These are phyloP conservation scores for Drosophila demipolita DNA, from an alignment of 2,888 invertebrate genomes.

Conservation along the genomic window DNA sequence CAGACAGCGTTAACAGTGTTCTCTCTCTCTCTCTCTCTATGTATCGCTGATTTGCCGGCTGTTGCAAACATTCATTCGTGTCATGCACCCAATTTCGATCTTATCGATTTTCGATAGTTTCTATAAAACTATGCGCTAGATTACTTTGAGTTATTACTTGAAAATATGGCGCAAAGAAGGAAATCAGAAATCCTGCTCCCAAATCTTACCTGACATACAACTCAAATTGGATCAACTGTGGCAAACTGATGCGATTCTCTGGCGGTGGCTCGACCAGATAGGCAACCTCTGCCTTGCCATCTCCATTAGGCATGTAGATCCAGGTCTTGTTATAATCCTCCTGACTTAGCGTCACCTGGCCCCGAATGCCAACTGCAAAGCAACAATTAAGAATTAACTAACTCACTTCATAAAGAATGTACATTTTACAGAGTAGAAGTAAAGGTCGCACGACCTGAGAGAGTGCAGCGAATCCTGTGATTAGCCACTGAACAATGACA, in stretches of 20 bases:
- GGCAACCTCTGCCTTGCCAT: slow-evolving; percentile 83
- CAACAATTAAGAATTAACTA: neutral
- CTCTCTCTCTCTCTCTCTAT: neutral
- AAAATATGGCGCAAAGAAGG: neutral
- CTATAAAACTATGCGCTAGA: neutral
- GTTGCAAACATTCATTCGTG: neutral
- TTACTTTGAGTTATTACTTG: neutral
- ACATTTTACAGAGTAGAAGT: slow-evolving; percentile 67
- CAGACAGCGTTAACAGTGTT: neutral
- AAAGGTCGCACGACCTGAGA: slow-evolving; percentile 78
- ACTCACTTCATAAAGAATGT: neutral
- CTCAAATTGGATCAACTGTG: slow-evolving; percentile 81
- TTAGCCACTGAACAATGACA: slow-evolving; percentile 79
- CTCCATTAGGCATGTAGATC: slow-evolving; percentile 85
- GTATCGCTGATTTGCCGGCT: neutral
- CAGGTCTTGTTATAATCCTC: slow-evolving; percentile 84
- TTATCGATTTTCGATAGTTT: neutral
- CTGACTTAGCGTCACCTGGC: slow-evolving; percentile 80
- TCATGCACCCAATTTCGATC: neutral
- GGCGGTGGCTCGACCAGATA: slow-evolving; percentile 83
- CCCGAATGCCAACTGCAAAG: slow-evolving; percentile 76
- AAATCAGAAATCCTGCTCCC: neutral
- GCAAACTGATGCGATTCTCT: slow-evolving; percentile 70
- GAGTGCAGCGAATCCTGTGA: slow-evolving; percentile 78
- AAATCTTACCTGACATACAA: slow-evolving; percentile 76